These are phyloP conservation scores for Tachina lurida DNA, from an alignment of 2,888 invertebrate genomes.

Conservation along the genomic window DNA sequence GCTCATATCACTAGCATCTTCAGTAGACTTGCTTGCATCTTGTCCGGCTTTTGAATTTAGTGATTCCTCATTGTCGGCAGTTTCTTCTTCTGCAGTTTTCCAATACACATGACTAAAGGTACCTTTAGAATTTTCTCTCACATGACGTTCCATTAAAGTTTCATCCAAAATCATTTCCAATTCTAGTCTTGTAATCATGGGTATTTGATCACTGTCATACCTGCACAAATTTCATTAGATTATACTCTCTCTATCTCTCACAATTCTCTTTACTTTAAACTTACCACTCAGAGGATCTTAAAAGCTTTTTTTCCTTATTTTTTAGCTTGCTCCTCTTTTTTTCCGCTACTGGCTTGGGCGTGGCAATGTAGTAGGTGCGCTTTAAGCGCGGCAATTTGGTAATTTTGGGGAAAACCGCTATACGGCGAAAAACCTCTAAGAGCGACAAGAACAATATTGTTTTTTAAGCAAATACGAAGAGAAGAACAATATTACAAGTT, in stretches of 20 bases:
- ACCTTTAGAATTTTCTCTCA: slow-evolving; percentile 65
- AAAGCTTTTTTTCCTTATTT: slow-evolving; percentile 74
- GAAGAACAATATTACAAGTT: slow-evolving; percentile 31
- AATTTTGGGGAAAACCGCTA: slow-evolving; percentile 76
- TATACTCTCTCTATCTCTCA: background rate
- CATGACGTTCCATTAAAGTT: slow-evolving; percentile 75
- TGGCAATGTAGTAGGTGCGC: slow-evolving; percentile 71
- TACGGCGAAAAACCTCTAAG: slow-evolving; percentile 75
- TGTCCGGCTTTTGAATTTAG: background rate
- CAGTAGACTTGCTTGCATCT: background rate
- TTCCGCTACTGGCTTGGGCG: slow-evolving; percentile 68
- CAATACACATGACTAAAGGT: slow-evolving; percentile 73
- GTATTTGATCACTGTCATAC: slow-evolving; percentile 77
- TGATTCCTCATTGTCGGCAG: background rate
- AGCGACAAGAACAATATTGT: background rate
- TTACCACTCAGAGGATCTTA: slow-evolving; percentile 77
- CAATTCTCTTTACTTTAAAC: slow-evolving; percentile 3
- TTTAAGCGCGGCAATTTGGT: slow-evolving; percentile 73
- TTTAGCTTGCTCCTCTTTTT: slow-evolving; percentile 71
- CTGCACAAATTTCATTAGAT: slow-evolving; percentile 62
- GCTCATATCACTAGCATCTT: background rate
- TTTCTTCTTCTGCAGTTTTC: slow-evolving; percentile 67
- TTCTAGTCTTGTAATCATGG: slow-evolving; percentile 76
- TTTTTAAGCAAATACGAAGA: background rate
- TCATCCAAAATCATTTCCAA: slow-evolving; percentile 75